Evolutionary conservation across 1,140 invertebrate genomes (phyloP).

Genomic region (Drosophila eugracilis): DNA sequence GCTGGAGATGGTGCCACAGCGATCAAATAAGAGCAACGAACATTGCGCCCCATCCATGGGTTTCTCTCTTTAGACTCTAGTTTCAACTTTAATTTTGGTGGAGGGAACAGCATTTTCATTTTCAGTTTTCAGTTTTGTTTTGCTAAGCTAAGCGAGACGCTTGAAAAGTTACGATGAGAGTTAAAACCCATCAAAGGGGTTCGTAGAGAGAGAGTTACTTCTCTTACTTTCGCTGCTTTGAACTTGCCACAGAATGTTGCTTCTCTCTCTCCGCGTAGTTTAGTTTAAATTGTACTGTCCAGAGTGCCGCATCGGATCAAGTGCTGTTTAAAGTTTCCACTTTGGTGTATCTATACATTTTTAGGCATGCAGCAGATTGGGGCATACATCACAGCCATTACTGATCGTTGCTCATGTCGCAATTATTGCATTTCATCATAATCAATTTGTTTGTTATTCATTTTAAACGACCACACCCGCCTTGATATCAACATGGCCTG

Average conservation of each 20-base stretch:
- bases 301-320: neutral
- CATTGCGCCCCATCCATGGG: conserved; percentile 3
- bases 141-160: conserved; percentile 43
- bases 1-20: conserved; percentile 43
- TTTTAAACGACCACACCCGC: conserved; percentile 20
- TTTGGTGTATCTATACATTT: neutral
- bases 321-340: neutral
- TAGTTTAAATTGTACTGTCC: conserved; percentile 14
- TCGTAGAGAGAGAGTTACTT: neutral
- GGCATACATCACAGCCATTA: neutral
- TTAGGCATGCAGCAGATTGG: conserved; percentile 2
- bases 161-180: conserved; percentile 14
- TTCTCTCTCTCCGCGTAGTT: conserved; percentile 1
- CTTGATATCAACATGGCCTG: conserved; percentile 52
- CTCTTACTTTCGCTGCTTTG: conserved; percentile 40
- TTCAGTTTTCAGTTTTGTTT: conserved; percentile 36
- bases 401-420: conserved; percentile 4
- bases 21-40: conserved; percentile 9
- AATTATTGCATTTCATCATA: conserved; percentile 8
- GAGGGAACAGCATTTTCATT: conserved; percentile 19
- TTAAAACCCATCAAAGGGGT: neutral
- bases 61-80: neutral
- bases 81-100: conserved; percentile 1
- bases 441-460: conserved; percentile 31
- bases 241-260: conserved; percentile 36